Percentiles rank a stretch among this genome's conserved stretches.
These are phyloP conservation scores for Dynastes tityus DNA, from an alignment of 2,888 invertebrate species.

Conservation along the genomic window DNA sequence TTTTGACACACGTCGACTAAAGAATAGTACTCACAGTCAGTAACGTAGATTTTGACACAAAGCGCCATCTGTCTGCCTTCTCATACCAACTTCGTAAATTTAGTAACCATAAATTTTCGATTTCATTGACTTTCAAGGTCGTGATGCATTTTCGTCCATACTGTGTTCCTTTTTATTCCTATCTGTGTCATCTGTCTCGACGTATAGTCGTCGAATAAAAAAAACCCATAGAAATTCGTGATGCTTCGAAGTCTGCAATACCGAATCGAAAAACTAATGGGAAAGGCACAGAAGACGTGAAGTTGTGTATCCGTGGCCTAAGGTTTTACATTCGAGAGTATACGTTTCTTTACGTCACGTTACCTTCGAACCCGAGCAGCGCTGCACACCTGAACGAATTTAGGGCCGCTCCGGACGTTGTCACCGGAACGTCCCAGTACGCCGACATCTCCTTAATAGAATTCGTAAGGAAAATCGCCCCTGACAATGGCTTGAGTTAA, in stretches of 20 bases:
- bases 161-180: not conserved
- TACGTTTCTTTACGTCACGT: not conserved
- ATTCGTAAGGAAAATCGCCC: constrained; percentile 19
- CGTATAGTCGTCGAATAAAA: not conserved
- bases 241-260: not conserved
- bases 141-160: not conserved
- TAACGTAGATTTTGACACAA: too few species aligned
- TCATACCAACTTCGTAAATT: too few species aligned
- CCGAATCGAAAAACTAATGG: too few species aligned
- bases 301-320: too few species aligned
- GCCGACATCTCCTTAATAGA: constrained; percentile 2
- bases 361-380: not conserved
- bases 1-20: too few species aligned
- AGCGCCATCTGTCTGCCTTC: too few species aligned
- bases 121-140: not conserved
- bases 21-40: too few species aligned
- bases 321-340: too few species aligned
- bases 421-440: not conserved
- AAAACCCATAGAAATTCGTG: not conserved
- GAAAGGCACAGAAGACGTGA: too few species aligned
- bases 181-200: not conserved
- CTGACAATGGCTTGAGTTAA: not conserved
- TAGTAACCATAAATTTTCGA: not conserved
- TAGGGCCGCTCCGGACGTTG: not conserved
- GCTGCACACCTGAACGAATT: not conserved